Conservation (phyloP, 2,797 vertebrate species). For the Rhinichthys osculus region DNA sequence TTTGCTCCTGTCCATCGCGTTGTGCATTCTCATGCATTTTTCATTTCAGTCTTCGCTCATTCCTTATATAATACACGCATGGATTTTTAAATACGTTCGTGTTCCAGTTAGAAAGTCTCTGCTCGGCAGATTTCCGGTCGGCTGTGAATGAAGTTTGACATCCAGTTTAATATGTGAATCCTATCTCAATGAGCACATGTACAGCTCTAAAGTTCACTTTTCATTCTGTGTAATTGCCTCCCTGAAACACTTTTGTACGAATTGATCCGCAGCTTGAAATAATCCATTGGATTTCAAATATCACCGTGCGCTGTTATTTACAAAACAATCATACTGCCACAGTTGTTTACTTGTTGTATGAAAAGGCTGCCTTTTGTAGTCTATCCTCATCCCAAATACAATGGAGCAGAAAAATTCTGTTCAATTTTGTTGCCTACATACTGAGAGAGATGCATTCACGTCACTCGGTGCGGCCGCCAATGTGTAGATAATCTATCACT, state of each 20-base stretch:
- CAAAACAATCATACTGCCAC: slow-evolving; percentile 52
- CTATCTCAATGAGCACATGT: slow-evolving; percentile 69
- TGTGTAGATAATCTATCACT: slow-evolving; percentile 50
- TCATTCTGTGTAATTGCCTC: slow-evolving; percentile 60
- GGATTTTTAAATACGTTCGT: slow-evolving; percentile 15
- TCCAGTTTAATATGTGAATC: slow-evolving; percentile 67
- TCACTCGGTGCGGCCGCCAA: slow-evolving; percentile 21
- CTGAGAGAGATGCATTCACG: slow-evolving; percentile 44
- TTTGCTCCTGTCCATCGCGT: background rate
- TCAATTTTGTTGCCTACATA: slow-evolving; percentile 41
- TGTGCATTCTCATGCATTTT: slow-evolving; percentile 27
- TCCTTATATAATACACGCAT: background rate
- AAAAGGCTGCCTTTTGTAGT: slow-evolving; percentile 45
- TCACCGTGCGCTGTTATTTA: slow-evolving; percentile 47
- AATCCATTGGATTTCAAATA: slow-evolving; percentile 59
- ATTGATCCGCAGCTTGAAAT: slow-evolving; percentile 64
- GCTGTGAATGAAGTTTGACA: slow-evolving; percentile 66
- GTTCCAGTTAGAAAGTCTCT: slow-evolving; percentile 4
- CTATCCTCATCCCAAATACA: slow-evolving; percentile 46
- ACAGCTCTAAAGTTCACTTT: slow-evolving; percentile 58
- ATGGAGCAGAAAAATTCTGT: slow-evolving; percentile 35
- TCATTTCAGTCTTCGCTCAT: background rate
- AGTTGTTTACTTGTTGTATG: slow-evolving; percentile 55
- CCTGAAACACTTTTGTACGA: slow-evolving; percentile 34
- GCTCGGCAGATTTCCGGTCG: slow-evolving; percentile 57